phyloP scores from a whole-genome alignment of 2,888 invertebrate species.

The Tuta absoluta region DNA sequence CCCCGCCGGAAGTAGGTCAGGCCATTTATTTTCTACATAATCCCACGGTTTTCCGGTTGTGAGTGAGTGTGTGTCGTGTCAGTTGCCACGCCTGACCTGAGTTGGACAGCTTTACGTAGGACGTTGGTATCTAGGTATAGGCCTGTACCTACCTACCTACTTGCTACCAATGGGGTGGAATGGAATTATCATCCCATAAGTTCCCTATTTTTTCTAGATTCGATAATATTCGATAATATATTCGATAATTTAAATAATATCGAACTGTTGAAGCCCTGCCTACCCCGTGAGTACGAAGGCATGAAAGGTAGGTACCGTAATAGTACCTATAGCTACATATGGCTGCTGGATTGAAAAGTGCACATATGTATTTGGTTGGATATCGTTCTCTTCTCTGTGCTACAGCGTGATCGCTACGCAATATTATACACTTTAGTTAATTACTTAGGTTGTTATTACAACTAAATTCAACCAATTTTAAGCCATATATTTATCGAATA shows the following conservation, averaged over 20 bases:
- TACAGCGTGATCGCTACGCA: not conserved
- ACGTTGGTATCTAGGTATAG: not conserved
- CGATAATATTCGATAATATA: no score
- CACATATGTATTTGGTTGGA: not conserved
- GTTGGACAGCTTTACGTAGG: not conserved
- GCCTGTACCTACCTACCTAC: not conserved
- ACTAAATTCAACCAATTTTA: slow-evolving; percentile 16
- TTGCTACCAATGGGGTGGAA: no score
- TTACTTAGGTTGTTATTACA: slow-evolving; percentile 46
- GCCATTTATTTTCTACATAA: slow-evolving; percentile 24
- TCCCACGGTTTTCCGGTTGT: slow-evolving; percentile 20
- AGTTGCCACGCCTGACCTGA: not conserved
- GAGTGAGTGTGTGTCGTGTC: slow-evolving; percentile 9
- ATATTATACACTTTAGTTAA: slow-evolving; percentile 36
- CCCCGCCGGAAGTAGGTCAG: slow-evolving; percentile 19
- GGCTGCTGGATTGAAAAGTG: not conserved
- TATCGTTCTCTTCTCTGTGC: not conserved
- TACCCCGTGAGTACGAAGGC: no score
- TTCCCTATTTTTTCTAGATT: no score
- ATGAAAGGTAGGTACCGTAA: no score
- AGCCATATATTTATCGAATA: not conserved
- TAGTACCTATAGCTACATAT: no score
- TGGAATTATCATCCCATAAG: not conserved
- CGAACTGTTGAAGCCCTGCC: no score
- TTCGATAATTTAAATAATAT: no score